Evolutionary conservation across 2,888 invertebrate species (phyloP), one percentile per base, ranked within the genome.

Genomic region (Troides aeacus): DNA sequence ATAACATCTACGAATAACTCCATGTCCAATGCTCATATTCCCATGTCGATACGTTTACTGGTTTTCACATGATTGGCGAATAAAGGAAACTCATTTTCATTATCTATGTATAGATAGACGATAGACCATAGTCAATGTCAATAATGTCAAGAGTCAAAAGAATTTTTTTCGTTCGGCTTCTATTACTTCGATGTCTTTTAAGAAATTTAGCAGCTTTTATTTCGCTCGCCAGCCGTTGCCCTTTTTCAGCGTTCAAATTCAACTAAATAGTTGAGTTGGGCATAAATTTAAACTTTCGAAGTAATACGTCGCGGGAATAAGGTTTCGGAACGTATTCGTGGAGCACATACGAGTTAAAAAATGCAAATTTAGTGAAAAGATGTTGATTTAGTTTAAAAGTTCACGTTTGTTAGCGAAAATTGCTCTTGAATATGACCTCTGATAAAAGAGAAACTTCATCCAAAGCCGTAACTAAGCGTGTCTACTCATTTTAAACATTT

Each of bases 221-320:
- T 53, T 61, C 42, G 23, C 62, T 58, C 62, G 56, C 60, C 42
- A 64, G 67, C 57, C 60, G 59, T 56, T 63, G 64, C 64, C 64
- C 67, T 21, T 64, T 36, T 39, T 21, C 60, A 10, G 56, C 23
- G 64, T 67, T 67, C 64, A 67, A 70, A 67, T 70, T 66, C 63
- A 67, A 61, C 64, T 10, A 64, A 66, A 66, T 46, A 56, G 60
- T 64, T 42, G 46, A 30, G 59, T 30, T 30, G 5, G 10, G 67
- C 63, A 67, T 70, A 70, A 67, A 70, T 70, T 70, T 70, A 64
- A 70, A 67, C 59, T 67, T 70, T 46, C 30, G 46, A 61, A 67
- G 64, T 61, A 57, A 67, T 67, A 64, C 61, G 61, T 64, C 60
- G 67, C n/a, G 70, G 64, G 70, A 70, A 70, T 66, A 59, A 21